Evolutionary conservation across 2,113 vertebrate species (phyloP), one percentile per base, ranked within the genome.

Genomic region (Calidris pygmaea): DNA sequence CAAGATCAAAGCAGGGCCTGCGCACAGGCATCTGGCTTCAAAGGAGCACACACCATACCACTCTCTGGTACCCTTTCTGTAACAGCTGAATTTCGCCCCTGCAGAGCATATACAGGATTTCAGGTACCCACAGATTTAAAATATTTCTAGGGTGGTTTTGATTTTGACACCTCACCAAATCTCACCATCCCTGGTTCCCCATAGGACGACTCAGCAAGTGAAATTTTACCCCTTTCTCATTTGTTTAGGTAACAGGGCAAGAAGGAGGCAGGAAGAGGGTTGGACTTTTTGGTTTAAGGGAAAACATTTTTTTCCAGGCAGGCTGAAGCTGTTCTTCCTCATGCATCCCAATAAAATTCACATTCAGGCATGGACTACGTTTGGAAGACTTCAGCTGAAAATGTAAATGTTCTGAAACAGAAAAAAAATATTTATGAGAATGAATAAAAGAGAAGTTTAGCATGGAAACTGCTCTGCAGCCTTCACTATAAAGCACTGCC

Each of bases 401-500:
- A 87, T 60, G 71, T 78, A 94, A 92, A 94, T 65, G 35, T 26
- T 81, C 86, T 90, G 55, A 96, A 94, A 82, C 22, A 94, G 35
- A 15, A 32, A 73, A 91, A 88, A 77, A 91, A 71, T 34, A 71
- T 5, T 20, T 67, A 94, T 21, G 32, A 94, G 47, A 74, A 83
- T 93, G 85, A 84, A 92, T 86, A 94, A 94, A 95, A 96, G 26
- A 92, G 37, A 80, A 14, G 37, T 86, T 93, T 90, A 89, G 72
- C 89, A 79, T 87, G 45, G 94, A 95, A 96, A 93, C 22, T 79
- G 60, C 58, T 92, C 65, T 92, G 79, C 53, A 93, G 66, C 62
- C 80, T 95, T 94, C 43, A 90, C 73, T 94, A 58, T 84, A 94
- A 96, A 95, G 94, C 52, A 37, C 53, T 94, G 90, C 95, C 96